A percentile compares a stretch with the other conserved stretches of the same genome.
Conservation (phyloP, 2,797 vertebrate genomes). For the Lutra lutra region DNA sequence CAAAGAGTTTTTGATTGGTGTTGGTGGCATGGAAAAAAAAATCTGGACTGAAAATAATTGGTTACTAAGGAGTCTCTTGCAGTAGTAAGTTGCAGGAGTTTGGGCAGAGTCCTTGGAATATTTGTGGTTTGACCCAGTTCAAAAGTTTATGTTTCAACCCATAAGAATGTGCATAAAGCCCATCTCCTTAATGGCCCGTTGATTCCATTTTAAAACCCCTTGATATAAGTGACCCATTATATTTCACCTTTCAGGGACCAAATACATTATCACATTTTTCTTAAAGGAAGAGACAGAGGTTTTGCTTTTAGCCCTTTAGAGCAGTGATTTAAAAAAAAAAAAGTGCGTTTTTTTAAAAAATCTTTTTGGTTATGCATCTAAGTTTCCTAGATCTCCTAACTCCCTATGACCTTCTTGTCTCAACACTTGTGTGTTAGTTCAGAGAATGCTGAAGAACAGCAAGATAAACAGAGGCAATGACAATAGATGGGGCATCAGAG, state of each 20-base stretch:
- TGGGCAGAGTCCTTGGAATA: background rate
- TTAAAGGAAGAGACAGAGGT: background rate
- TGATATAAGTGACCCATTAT: background rate
- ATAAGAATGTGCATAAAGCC: background rate
- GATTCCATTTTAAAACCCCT: background rate
- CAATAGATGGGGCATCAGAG: slow-evolving; percentile 49
- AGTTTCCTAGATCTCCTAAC: background rate
- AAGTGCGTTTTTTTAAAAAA: background rate
- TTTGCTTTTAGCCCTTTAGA: background rate
- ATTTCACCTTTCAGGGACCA: background rate
- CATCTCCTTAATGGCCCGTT: background rate
- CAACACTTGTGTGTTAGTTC: background rate
- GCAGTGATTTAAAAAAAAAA: background rate
- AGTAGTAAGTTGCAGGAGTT: background rate
- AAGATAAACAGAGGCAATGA: slow-evolving; percentile 41
- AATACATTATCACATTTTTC: background rate
- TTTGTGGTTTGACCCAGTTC: background rate
- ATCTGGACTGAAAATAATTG: background rate
- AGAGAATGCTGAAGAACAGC: background rate
- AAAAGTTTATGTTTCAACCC: background rate
- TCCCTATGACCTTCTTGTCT: background rate
- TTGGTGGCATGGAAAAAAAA: background rate
- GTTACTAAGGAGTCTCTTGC: background rate
- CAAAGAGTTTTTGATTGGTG: background rate
- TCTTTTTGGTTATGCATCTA: background rate